Conservation (phyloP, 2,888 invertebrate species). For the Leucozona laternaria region DNA sequence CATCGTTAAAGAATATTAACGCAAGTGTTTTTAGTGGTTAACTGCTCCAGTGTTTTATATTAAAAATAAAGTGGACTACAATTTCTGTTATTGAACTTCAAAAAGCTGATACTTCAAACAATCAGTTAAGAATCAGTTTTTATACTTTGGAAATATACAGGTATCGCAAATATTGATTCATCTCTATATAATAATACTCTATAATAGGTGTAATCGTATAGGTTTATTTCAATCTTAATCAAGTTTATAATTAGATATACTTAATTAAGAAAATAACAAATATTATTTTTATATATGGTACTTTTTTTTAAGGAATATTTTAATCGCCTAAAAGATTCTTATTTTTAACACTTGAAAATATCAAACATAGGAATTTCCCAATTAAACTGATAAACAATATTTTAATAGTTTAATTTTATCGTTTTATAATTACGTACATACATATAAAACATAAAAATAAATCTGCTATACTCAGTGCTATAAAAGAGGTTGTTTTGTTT, state of each 20-base stretch:
- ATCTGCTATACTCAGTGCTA: neutral
- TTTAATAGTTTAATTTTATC: conserved; percentile 1
- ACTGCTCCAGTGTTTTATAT: too few species aligned
- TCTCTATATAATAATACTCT: neutral
- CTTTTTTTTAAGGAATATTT: neutral
- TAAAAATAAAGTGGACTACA: too few species aligned
- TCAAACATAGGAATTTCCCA: neutral
- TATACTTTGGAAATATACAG: neutral
- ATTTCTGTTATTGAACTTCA: too few species aligned
- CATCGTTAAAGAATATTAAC: too few species aligned
- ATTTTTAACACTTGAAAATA: neutral
- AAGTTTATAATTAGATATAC: neutral
- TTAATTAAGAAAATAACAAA: neutral
- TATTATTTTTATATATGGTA: neutral
- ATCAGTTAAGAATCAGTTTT: neutral
- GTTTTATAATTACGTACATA: neutral
- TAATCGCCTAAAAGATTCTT: neutral
- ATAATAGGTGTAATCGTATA: too few species aligned
- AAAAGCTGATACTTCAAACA: neutral
- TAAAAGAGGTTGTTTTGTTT: neutral
- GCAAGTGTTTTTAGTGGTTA: too few species aligned
- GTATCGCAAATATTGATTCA: neutral
- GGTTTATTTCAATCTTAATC: neutral
- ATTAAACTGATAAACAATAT: neutral
- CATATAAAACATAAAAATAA: neutral